Evolutionary conservation across 2,113 vertebrate species (phyloP), one percentile per base, ranked within the genome.

Genomic region (Chrysemys picta): DNA sequence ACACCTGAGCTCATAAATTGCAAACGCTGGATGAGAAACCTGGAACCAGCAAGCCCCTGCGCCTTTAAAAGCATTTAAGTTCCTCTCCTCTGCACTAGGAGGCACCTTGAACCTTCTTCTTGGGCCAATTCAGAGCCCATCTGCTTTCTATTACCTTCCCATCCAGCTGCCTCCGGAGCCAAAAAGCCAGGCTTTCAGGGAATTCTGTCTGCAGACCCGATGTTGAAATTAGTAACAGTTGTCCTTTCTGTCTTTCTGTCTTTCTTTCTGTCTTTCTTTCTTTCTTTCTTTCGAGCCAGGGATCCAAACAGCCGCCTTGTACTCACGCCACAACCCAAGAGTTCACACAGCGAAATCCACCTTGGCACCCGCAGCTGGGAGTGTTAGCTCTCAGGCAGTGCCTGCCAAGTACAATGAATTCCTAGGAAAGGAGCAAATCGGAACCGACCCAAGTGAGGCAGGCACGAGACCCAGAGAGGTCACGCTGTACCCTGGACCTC

Each of bases 71-170:
- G 96, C 87, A 92, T 95, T 96, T 95, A 94, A 97, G 95, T 97
- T 97, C 95, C 97, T 94, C 80, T 85, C 92, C 93, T 59, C 96
- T 96, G 93, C 94, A 97, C 96, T 97, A 97, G 97, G 96, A 97
- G 97, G 97, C 96, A 97, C 96, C 96, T 97, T 97, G 96, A 97
- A 97, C 95, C 96, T 97, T 97, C 97, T 96, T 95, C 93, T 92
- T 96, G 95, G 96, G 95, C 91, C 95, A 35, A 82, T 93, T 92
- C 90, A 25, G 78, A 69, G 89, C 89, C 93, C 97, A 97, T 98
- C 96, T 98, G 97, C 97, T 98, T 97, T 94, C 95, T 86, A 97
- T 98, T 97, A 97, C 93, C 92, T 88, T 97, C 95, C 94, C 93
- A 93, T 96, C 49, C 88, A 92, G 85, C 94, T 87, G 95, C 86